These are phyloP conservation scores for Macrostomum lignano DNA, from an alignment of 1,140 invertebrate species.

Conservation along the genomic window DNA sequence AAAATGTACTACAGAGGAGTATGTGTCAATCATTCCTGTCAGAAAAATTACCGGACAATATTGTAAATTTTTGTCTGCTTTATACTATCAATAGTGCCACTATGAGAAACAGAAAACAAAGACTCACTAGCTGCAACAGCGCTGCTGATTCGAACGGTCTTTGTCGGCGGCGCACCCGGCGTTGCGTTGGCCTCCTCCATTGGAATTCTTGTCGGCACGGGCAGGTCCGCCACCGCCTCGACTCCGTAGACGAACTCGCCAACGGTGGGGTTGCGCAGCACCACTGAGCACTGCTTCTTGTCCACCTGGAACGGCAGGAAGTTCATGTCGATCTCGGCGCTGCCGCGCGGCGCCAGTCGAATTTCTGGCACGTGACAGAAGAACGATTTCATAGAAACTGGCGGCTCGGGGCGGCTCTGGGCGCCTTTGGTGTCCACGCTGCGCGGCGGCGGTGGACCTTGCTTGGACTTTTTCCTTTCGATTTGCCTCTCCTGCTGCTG, in stretches of 20 bases:
- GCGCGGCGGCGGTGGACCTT: no score
- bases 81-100: no score
- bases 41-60: no score
- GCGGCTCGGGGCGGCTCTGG: no score
- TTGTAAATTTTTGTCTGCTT: no score
- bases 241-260: conserved; percentile 27
- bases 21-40: no score
- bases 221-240: conserved; percentile 16
- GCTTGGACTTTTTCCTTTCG: no score
- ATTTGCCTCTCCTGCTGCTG: no score
- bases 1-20: no score
- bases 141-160: conserved; percentile 18
- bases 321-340: conserved; percentile 14
- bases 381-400: conserved; percentile 21
- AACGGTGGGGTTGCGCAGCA: conserved; percentile 20
- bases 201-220: conserved; percentile 14
- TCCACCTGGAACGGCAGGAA: conserved; percentile 23
- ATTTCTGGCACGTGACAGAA: conserved; percentile 13
- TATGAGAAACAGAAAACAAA: no score
- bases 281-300: conserved; percentile 18
- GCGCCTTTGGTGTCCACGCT: no score
- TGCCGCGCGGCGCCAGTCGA: conserved; percentile 11
- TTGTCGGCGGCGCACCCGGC: conserved; percentile 9
- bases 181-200: conserved; percentile 9
- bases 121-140: conserved; percentile 17